A percentile compares a stretch with the other conserved stretches of the same genome.
phyloP scores from a whole-genome alignment of 2,113 vertebrate species.

The Acanthisitta chloris region DNA sequence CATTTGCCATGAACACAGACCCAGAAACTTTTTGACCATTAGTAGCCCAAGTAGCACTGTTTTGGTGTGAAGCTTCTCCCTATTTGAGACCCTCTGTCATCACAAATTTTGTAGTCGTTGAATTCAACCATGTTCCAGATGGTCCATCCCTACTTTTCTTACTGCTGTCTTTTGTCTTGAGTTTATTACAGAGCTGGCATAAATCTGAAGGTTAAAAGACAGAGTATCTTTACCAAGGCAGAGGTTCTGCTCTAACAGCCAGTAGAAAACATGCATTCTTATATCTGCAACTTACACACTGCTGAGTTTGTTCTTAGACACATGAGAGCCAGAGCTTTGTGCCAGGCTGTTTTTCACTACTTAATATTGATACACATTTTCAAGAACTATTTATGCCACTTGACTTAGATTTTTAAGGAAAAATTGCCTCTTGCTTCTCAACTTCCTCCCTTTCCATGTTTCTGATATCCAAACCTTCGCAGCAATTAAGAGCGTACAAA shows the following conservation, averaged over 20 bases:
- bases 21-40: not conserved
- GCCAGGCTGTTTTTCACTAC: not conserved
- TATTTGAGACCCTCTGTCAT: not conserved
- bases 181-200: not conserved
- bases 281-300: not conserved
- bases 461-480: not conserved
- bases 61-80: not conserved
- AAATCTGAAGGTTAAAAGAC: not conserved
- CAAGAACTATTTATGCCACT: not conserved
- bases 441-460: not conserved
- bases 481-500: not conserved
- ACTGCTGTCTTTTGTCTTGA: not conserved
- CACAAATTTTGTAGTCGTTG: not conserved
- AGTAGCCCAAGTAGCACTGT: not conserved
- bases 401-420: not conserved
- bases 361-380: not conserved
- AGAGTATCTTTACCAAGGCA: not conserved
- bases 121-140: not conserved
- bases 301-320: rapidly evolving
- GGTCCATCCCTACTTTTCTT: not conserved
- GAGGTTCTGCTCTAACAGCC: not conserved
- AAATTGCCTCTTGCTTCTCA: not conserved
- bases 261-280: not conserved
- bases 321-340: not conserved
- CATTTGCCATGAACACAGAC: not conserved